Evolutionary conservation across 2,797 vertebrate species (phyloP), one percentile per base, ranked within the genome.

Genomic region (Sitta carolinensis): DNA sequence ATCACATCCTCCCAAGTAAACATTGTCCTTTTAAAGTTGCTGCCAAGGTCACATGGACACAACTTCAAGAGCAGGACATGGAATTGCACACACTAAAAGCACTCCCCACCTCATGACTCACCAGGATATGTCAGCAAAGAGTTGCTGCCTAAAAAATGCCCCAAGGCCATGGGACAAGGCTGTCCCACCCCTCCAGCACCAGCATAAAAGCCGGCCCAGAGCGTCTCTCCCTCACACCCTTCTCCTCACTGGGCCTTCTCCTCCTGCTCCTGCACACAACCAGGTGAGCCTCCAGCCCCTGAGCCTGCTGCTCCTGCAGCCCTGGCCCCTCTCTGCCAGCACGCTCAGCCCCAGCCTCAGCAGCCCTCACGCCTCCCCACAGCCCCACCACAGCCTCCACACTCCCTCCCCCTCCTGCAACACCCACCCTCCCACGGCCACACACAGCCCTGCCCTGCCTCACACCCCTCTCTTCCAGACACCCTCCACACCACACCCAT

Each of bases 201-300:
- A 6, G 32, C 32, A 77, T 77, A 77, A 63, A 77, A 63, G 48
- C 32, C 4, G 0, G 12, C 1, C 19, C 19, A 52, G 32, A 5
- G 3, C 15, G 30, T 42, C 74, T n/a, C 11, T 42, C 14, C 23
- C 13, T 76, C 73, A 42, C 58, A 51, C 30, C 8, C 36, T 27
- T 76, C 73, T 50, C 45, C 34, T 40, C 0, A n/a, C 0, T n/a
- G n/a, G n/a, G 0, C 17, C 36, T 27, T 26, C 34, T 59, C 5
- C 54, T 47, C 16, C 21, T 21, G 8, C 13, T 40, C 13, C 58
- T 29, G n/a, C n/a, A n/a, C n/a, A n/a, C n/a, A n/a, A n/a, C n/a
- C n/a, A n/a, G n/a, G n/a, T n/a, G n/a, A n/a, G 25, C 7, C 11
- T 19, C 48, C 34, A 23, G 0, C 1, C 20, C 38, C 48, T 34